Evolutionary conservation across 1,140 invertebrate species (phyloP), one percentile per base, ranked within the genome.

Genomic region (Papilio aristodemus): DNA sequence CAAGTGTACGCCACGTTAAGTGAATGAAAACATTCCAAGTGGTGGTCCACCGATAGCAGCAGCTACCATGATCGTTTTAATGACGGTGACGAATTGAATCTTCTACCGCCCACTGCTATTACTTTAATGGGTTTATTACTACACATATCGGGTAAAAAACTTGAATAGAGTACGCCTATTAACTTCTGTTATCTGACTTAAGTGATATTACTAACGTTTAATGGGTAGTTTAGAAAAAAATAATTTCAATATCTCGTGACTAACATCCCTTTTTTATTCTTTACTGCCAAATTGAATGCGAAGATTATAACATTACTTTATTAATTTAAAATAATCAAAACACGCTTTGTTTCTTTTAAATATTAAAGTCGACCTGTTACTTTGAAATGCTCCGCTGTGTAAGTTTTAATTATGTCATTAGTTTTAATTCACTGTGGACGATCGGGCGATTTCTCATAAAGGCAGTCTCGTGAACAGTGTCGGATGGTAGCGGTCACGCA

Each of bases 371-470:
- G 39, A 64, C 22, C 17, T 32, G 36, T 38, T 32, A 17, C 39
- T 46, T 66, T 43, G 62, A 32, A 46, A 41, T 50, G 39, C 13
- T 46, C 41, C 7, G 82, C 73, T 73, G 80, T 84, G 83, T 81
- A 79, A 84, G 78, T 85, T 88, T 91, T 89, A 89, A 89, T 88
- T 88, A 87, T 78, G 77, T 83, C 80, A 89, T 91, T 91, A 89
- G 76, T 87, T 87, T 86, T 89, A 89, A 91, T 91, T 86, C 78
- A 83, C 78, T 80, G 77, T 68, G 69, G 64, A 76, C 75, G 73
- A 74, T 78, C 74, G 77, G 78, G 78, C 75, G 71, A 84, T 87
- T 85, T 89, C 80, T 89, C 86, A 88, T 84, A 84, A 85, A 79
- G 73, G 72, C 76, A 78, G 77, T 66, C 77, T 83, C 77, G 77